phyloP scores from a whole-genome alignment of 2,888 invertebrate genomes.

The Macrophya annulata region DNA sequence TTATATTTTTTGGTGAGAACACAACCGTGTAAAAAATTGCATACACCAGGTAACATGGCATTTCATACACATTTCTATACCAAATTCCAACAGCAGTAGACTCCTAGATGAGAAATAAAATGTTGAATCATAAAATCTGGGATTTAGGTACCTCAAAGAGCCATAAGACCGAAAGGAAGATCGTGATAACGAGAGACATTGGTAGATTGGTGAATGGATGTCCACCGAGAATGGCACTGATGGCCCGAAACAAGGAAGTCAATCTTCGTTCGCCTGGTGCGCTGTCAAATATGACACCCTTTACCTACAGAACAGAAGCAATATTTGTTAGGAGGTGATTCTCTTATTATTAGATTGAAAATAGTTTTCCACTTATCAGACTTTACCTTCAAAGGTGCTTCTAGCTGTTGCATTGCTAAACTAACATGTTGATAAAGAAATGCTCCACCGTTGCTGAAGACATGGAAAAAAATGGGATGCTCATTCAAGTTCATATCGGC shows the following conservation, averaged over 20 bases:
- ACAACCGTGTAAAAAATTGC: constrained; percentile 5
- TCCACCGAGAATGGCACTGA: constrained; percentile 84
- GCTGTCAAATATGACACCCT: constrained; percentile 87
- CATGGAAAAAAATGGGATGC: constrained; percentile 88
- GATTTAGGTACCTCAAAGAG: constrained; percentile 81
- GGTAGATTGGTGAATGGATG: constrained; percentile 82
- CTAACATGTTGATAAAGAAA: constrained; percentile 87
- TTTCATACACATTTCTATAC: background rate
- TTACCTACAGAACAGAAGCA: constrained; percentile 76
- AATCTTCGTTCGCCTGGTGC: constrained; percentile 85
- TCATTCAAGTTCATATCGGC: constrained; percentile 85
- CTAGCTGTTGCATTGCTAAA: constrained; percentile 81
- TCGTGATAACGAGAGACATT: constrained; percentile 81
- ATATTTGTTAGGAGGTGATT: background rate
- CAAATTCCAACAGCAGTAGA: background rate
- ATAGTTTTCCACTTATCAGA: background rate
- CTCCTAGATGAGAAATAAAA: background rate
- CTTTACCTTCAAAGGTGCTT: constrained; percentile 81
- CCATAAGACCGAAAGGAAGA: constrained; percentile 84
- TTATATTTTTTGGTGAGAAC: constrained; percentile 50
- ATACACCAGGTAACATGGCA: background rate
- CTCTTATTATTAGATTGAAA: background rate
- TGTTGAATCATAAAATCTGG: constrained; percentile 56
- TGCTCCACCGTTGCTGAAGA: constrained; percentile 90
- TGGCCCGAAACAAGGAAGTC: constrained; percentile 83